Conservation (phyloP, 2,888 invertebrate genomes). For the Petrophora chlorosata region DNA sequence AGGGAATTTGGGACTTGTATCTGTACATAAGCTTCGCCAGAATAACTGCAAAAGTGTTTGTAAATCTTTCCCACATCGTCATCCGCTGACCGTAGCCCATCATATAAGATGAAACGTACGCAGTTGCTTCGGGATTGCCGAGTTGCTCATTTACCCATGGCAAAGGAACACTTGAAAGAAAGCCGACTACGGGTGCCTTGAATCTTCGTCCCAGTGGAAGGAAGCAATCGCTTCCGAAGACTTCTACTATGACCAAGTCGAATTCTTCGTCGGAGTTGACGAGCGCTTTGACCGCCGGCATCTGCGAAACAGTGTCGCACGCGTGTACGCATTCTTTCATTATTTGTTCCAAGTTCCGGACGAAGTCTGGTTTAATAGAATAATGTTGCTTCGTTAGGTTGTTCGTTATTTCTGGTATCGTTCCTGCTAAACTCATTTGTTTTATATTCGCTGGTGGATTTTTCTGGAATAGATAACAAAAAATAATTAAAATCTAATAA, state of each 20-base stretch:
- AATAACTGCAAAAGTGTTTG: constrained; percentile 70
- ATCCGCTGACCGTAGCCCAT: constrained; percentile 76
- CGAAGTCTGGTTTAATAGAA: constrained; percentile 65
- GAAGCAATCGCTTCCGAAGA: constrained; percentile 84
- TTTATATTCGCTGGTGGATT: constrained; percentile 66
- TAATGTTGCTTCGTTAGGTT: constrained; percentile 66
- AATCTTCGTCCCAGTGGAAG: constrained; percentile 81
- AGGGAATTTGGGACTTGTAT: constrained; percentile 70
- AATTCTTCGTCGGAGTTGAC: constrained; percentile 64
- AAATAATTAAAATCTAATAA: too few relatives aligned
- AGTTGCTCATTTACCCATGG: constrained; percentile 83
- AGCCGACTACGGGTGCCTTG: constrained; percentile 79
- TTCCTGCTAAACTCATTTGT: constrained; percentile 76
- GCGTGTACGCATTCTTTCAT: constrained; percentile 75
- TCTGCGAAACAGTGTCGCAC: constrained; percentile 69
- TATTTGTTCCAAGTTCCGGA: constrained; percentile 71
- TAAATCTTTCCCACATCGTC: constrained; percentile 74
- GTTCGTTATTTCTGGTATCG: constrained; percentile 73
- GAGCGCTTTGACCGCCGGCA: constrained; percentile 64
- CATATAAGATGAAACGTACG: constrained; percentile 84
- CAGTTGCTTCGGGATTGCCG: constrained; percentile 82
- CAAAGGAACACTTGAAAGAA: constrained; percentile 78
- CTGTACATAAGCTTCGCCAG: constrained; percentile 69
- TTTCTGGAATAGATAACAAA: constrained; percentile 61
- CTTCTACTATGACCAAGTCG: constrained; percentile 75